These are phyloP conservation scores for Oligia latruncula DNA, from an alignment of 2,888 invertebrate species.

Conservation along the genomic window DNA sequence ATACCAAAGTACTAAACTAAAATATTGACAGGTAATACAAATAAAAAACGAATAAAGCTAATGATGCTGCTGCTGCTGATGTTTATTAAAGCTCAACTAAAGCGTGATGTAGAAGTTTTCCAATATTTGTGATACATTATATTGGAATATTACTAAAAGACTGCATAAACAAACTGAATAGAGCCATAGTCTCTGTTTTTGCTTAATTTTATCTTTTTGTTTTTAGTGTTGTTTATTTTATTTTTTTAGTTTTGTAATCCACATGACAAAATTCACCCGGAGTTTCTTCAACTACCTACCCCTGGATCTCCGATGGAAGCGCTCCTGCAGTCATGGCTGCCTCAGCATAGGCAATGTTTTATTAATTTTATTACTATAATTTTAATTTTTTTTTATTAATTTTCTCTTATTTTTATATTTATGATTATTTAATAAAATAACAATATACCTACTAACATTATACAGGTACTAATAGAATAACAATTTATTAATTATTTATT, in stretches of 20 bases:
- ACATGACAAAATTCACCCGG: background rate
- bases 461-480: background rate
- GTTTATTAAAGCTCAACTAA: background rate
- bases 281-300: conserved; percentile 10
- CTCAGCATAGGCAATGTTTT: conserved; percentile 20
- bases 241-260: conserved; percentile 24
- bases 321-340: background rate
- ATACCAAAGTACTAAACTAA: background rate
- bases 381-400: background rate
- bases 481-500: background rate
- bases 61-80: no score
- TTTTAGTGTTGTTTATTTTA: background rate
- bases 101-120: background rate
- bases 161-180: background rate
- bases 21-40: background rate
- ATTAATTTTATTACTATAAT: background rate
- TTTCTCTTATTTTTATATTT: background rate
- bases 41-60: background rate
- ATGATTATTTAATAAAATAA: background rate
- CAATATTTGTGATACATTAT: background rate
- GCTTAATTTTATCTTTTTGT: background rate
- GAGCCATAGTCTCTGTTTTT: background rate
- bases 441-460: background rate
- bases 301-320: background rate
- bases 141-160: background rate